Percentiles rank a stretch among this genome's conserved stretches.
These are phyloP conservation scores for Torymus tubicola DNA, from an alignment of 2,888 invertebrate species.

Conservation along the genomic window DNA sequence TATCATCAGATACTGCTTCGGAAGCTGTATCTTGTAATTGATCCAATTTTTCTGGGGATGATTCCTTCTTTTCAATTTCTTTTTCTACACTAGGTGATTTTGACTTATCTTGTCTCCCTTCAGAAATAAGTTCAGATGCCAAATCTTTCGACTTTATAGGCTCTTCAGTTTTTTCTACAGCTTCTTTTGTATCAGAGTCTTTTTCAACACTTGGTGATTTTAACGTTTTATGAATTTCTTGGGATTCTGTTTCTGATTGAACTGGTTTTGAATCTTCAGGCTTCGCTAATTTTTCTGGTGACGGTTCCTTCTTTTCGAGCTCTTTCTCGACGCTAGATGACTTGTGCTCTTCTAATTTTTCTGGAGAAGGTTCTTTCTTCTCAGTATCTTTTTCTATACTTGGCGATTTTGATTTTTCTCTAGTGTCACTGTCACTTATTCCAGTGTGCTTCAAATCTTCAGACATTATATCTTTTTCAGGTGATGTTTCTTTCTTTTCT, in stretches of 20 bases:
- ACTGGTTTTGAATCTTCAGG: too few relatives aligned
- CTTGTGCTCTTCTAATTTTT: conserved; percentile 40
- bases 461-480: too few relatives aligned
- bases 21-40: background rate
- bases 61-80: background rate
- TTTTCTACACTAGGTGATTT: conserved; percentile 13
- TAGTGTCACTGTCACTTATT: conserved; percentile 5
- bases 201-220: conserved; percentile 56
- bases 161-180: conserved; percentile 38
- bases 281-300: background rate
- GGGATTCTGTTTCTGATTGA: too few relatives aligned
- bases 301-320: background rate
- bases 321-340: conserved; percentile 43
- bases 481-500: conserved; percentile 38
- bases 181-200: conserved; percentile 15
- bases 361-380: conserved; percentile 8
- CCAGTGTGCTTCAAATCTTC: too few relatives aligned
- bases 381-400: conserved; percentile 50
- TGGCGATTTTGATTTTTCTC: conserved; percentile 55
- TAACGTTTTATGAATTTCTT: conserved; percentile 49
- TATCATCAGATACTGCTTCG: background rate
- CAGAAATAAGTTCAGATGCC: background rate
- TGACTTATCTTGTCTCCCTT: background rate
- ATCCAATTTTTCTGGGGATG: conserved; percentile 28
- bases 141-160: background rate